Evolutionary conservation across 2,113 vertebrate genomes (phyloP).

Genomic region (Polypterus senegalus): DNA sequence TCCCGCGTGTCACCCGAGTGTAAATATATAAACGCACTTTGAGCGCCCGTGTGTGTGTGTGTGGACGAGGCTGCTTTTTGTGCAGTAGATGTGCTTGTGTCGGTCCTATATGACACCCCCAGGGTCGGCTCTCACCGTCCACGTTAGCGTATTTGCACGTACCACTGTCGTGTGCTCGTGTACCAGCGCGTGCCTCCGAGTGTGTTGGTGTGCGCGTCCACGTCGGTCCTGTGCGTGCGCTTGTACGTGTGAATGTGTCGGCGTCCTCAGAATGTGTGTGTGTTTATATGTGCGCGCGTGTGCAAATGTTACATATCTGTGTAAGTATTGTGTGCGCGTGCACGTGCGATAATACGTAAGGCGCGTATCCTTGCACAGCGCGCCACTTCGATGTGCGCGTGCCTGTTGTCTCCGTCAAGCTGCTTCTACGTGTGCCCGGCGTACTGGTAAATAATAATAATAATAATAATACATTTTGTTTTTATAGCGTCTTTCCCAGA

Average conservation of each 20-base stretch:
- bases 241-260: background rate
- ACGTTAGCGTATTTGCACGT: too few species aligned
- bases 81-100: conserved; percentile 6
- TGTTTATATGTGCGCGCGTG: background rate
- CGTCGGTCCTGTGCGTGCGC: background rate
- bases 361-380: too few species aligned
- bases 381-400: too few species aligned
- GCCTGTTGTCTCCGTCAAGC: too few species aligned
- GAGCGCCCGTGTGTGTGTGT: background rate
- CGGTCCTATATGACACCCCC: background rate
- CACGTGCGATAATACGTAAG: background rate
- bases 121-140: too few species aligned
- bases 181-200: background rate
- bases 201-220: background rate
- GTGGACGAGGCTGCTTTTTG: background rate
- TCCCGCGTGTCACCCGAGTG: too few species aligned
- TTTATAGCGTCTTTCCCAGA: too few species aligned
- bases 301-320: background rate
- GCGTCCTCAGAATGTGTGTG: background rate
- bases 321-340: background rate
- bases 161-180: background rate
- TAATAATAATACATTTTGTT: background rate
- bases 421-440: background rate
- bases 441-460: background rate
- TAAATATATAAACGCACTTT: too few species aligned